Evolutionary conservation across 2,797 vertebrate species (phyloP).

Genomic region (Pseudochirops cupreus): DNA sequence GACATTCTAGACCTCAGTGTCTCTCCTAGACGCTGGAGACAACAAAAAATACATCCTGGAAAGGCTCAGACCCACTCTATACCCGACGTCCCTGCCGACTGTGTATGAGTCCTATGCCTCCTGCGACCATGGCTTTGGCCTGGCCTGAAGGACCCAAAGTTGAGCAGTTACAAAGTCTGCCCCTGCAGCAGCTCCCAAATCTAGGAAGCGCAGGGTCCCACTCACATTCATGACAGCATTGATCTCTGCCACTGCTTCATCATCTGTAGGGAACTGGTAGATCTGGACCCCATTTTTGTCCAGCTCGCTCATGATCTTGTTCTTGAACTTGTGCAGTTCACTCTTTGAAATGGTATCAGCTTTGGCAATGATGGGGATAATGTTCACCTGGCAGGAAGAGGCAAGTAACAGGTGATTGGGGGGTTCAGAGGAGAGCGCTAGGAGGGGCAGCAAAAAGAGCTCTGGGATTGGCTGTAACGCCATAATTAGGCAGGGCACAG

Average conservation of each 20-base stretch:
- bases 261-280: constrained; percentile 98
- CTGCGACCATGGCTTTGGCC: not conserved
- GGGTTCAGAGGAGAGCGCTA: not conserved
- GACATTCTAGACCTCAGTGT: not conserved
- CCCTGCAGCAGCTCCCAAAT: not conserved
- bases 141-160: not conserved
- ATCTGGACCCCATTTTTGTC: constrained; percentile 99
- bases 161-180: not conserved
- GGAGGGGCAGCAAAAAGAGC: not conserved
- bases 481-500: not conserved
- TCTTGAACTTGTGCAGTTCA: constrained; percentile 99
- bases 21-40: not conserved
- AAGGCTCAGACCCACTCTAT: not conserved
- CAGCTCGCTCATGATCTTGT: constrained; percentile 99
- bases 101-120: not conserved
- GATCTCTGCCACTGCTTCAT: constrained; percentile 96
- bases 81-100: not conserved
- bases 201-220: constrained; percentile 2
- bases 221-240: constrained; percentile 99
- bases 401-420: not conserved
- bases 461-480: not conserved
- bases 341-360: constrained; percentile 99
- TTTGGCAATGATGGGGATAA: constrained; percentile 99
- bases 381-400: constrained; percentile 91
- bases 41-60: not conserved